phyloP scores from a whole-genome alignment of 2,888 invertebrate genomes.

The Drosophila mimetica region DNA sequence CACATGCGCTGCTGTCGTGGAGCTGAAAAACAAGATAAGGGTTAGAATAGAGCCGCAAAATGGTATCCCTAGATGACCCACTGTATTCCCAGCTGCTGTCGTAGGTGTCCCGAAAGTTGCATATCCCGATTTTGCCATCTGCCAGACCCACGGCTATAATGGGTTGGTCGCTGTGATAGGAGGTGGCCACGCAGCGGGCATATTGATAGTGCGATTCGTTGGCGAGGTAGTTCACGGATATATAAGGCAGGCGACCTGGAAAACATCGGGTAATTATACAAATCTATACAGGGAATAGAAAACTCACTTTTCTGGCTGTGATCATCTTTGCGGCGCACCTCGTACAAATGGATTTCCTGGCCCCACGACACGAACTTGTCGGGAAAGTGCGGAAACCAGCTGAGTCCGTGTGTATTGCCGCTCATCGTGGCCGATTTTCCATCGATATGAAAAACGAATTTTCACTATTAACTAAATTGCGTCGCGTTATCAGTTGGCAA shows the following conservation, averaged over 20 bases:
- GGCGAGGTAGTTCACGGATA: conserved; percentile 79
- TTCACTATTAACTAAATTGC: conserved; percentile 50
- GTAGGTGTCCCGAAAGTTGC: conserved; percentile 91
- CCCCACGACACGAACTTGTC: conserved; percentile 96
- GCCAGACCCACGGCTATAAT: conserved; percentile 94
- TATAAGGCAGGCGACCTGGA: conserved; percentile 75
- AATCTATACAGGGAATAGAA: background rate
- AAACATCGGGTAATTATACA: background rate
- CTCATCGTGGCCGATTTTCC: conserved; percentile 83
- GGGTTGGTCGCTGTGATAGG: conserved; percentile 92
- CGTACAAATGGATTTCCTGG: conserved; percentile 94
- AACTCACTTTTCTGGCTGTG: conserved; percentile 39
- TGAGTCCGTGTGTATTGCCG: conserved; percentile 90
- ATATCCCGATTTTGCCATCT: conserved; percentile 94
- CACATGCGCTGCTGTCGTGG: conserved; percentile 94
- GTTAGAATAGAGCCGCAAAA: background rate
- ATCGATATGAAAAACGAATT: conserved; percentile 29
- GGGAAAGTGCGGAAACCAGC: conserved; percentile 92
- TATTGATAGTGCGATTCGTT: conserved; percentile 87
- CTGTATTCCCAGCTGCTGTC: conserved; percentile 84
- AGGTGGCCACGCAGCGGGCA: conserved; percentile 94
- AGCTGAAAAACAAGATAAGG: conserved; percentile 85
- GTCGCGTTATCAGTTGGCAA: conserved; percentile 68
- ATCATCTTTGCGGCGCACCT: conserved; percentile 85
- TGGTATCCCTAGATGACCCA: conserved; percentile 51